Evolutionary conservation across 2,888 invertebrate genomes (phyloP), one percentile per base, ranked within the genome.

Genomic region (Glaucopsyche alexis): DNA sequence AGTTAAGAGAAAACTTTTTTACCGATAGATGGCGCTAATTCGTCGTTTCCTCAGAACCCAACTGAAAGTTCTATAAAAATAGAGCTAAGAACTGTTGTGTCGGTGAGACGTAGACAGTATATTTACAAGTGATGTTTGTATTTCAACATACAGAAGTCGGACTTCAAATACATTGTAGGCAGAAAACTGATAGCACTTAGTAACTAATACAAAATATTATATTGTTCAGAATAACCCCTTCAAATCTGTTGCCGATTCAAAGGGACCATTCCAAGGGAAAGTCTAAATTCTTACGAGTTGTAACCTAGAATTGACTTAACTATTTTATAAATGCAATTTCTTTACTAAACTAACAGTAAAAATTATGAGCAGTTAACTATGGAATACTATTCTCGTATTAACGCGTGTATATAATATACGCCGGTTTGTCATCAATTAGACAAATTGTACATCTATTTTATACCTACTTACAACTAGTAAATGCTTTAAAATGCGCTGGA

Each of bases 401-500:
- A 80, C 80, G 81, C 78, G 80, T 80, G 80, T 81, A 79, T 78
- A 78, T 79, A 75, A 71, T 72, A 72, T 76, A 79, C 79, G 80
- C 80, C 78, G 66, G 74, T 73, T 77, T 75, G 73, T 74, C 72
- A 72, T 66, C 69, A 65, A 47, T 72, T 49, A 49, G 73, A 73
- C 74, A 74, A 52, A 55, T 78, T 77, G 77, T 78, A 78, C 76
- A 74, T 78, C 77, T 76, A 80, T 74, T 75, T 75, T 80, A 80
- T 75, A 79, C 73, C 78, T 80, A 78, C 77, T 79, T 80, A 80
- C 75, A 77, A 78, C 74, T 79, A 86, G 81, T 87, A 87, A 88
- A 90, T 90, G 90, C 89, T 87, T 85, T 80, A 87, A 91, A 90
- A 91, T 90, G 90, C 89, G 89, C 88, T 88, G 84, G 84, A 84